A percentile compares a stretch with the other conserved stretches of the same genome.
Evolutionary conservation across 1,140 invertebrate genomes (phyloP).

Genomic region (Globodera rostochiensis): DNA sequence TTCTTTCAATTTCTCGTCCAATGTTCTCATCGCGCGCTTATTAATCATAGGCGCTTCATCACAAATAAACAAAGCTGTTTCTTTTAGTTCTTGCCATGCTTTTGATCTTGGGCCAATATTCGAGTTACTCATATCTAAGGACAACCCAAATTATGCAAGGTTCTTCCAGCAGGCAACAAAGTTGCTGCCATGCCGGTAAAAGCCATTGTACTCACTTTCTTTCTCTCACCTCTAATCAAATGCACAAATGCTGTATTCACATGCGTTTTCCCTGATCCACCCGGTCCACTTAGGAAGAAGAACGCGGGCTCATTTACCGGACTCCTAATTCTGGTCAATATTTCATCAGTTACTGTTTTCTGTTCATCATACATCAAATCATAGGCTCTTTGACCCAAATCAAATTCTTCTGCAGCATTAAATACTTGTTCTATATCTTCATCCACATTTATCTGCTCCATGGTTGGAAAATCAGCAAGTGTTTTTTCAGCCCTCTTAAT

Average conservation of each 20-base stretch:
- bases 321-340: neutral
- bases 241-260: too few relatives aligned
- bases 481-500: neutral
- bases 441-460: neutral
- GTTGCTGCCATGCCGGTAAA: neutral
- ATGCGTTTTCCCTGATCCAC: too few relatives aligned
- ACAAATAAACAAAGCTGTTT: too few relatives aligned
- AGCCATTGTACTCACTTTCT: neutral
- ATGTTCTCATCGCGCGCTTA: too few relatives aligned
- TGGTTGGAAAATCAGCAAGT: slow-evolving; percentile 5
- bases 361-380: neutral
- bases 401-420: neutral
- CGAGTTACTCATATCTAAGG: too few relatives aligned
- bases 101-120: too few relatives aligned
- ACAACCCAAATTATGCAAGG: neutral
- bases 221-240: too few relatives aligned
- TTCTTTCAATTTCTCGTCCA: slow-evolving; percentile 45
- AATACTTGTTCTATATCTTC: neutral
- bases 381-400: neutral
- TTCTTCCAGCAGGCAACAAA: too few relatives aligned
- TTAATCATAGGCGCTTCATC: too few relatives aligned
- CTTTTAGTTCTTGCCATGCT: too few relatives aligned
- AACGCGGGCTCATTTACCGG: neutral
- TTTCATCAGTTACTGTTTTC: neutral
- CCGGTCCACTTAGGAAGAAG: neutral